Evolutionary conservation across 2,888 invertebrate species (phyloP).

Genomic region (Lasioglossum figueresi): DNA sequence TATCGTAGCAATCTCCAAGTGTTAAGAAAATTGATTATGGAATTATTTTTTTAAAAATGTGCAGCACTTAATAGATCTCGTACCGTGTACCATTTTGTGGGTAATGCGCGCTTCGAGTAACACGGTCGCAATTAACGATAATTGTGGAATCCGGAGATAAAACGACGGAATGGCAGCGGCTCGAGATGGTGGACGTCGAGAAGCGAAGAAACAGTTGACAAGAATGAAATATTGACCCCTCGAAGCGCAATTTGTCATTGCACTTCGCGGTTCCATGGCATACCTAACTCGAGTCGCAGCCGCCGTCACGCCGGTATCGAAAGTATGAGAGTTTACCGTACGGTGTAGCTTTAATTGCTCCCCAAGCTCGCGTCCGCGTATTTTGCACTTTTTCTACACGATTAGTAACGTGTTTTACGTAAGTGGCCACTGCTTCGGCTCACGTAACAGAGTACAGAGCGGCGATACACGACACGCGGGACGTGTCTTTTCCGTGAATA

Average conservation of each 20-base stretch:
- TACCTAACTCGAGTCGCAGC: neutral
- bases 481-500: constrained; percentile 55
- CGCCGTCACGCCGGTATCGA: neutral
- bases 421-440: constrained; percentile 26
- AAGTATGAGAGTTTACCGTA: neutral
- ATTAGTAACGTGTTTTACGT: constrained; percentile 46
- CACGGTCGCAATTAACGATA: neutral
- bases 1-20: too few species aligned
- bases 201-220: neutral
- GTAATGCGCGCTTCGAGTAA: neutral
- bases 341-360: constrained; percentile 20
- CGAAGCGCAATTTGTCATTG: neutral
- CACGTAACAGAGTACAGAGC: constrained; percentile 26
- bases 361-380: constrained; percentile 30
- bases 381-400: constrained; percentile 37
- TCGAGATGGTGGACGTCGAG: neutral
- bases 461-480: constrained; percentile 22
- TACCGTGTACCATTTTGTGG: neutral
- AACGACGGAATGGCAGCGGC: neutral
- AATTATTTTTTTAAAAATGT: neutral
- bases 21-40: neutral
- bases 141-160: neutral
- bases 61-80: neutral
- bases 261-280: neutral
- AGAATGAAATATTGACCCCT: neutral